Evolutionary conservation across 2,113 vertebrate species (phyloP).

Genomic region (Hypanus sabinus): DNA sequence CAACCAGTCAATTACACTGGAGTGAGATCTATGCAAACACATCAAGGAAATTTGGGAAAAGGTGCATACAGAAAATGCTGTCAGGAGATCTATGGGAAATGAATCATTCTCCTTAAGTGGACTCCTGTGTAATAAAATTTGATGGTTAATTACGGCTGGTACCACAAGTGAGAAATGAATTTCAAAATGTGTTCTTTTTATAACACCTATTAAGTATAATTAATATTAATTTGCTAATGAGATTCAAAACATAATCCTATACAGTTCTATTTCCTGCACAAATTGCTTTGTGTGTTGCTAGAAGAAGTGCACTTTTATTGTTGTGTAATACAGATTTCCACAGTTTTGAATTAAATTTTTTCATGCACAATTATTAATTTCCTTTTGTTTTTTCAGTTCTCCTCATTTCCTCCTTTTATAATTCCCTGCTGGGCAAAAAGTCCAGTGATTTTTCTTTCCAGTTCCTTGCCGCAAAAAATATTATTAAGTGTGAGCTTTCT

Average conservation of each 20-base stretch:
- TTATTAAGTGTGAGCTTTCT: neutral
- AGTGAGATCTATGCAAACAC: neutral
- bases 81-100: neutral
- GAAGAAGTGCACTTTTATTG: neutral
- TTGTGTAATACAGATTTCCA: neutral
- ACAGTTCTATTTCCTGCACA: neutral
- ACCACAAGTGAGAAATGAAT: slow-evolving; percentile 15
- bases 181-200: neutral
- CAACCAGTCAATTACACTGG: neutral
- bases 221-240: neutral
- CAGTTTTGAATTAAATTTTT: neutral
- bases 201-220: neutral
- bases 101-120: neutral
- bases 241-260: neutral
- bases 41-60: neutral
- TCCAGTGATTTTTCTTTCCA: neutral
- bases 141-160: neutral
- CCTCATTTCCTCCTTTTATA: neutral
- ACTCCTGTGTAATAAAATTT: neutral
- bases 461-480: neutral
- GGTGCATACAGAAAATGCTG: neutral
- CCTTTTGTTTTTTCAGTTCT: neutral
- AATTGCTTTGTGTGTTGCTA: neutral
- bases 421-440: neutral
- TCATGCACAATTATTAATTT: neutral